Base-by-base conservation (phyloP, 2,888 invertebrate genomes). In the Ametastegia equiseti region DNA sequence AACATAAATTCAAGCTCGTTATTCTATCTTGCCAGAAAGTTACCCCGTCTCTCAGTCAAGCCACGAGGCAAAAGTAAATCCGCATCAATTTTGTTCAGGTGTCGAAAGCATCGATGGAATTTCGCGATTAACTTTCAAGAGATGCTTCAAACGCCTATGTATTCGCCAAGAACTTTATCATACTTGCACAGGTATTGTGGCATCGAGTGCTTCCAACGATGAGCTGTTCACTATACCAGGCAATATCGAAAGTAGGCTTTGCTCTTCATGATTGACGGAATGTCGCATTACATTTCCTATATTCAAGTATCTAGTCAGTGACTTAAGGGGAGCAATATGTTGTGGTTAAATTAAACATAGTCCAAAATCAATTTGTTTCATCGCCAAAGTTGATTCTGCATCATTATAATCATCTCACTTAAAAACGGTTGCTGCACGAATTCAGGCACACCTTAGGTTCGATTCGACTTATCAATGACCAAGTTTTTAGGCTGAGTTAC, bases 81-180 rank as follows among this genome's bases (percentile, higher is more conserved):
- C 23, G 13, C 39, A 13, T 15, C 45, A 47, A 47, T 23, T 42
- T 42, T 45, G 3, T 23, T 42, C 45, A 47, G 15, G 15, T 47
- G 30, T 71, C 23, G 42, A 27, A 71, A 71, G 30, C 27, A 27
- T 71, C 15, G 45, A 27, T 15, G 47, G 30, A 42, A 47, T 47
- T 45, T 2, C 71, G 15, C 45, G 71, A 42, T 45, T 45, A 71
- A 71, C 45, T 15, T 13, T 30, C 0, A 42, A 71, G 71, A 45
- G 47, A 71, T 27, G n/a, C 30, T 47, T 15, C 1, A 27, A 47
- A 71, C 15, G 23, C 27, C 42, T 47, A 27, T n/a, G 27, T 71
- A 71, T 71, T 71, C 71, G 47, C 71, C 45, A 71, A 71, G 71
- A 71, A 42, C 47, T 71, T 71, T 71, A 71, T 71, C 71, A 45